Base-by-base conservation (phyloP, 1,140 invertebrate species). In the Zaprionus camerounensis region DNA sequence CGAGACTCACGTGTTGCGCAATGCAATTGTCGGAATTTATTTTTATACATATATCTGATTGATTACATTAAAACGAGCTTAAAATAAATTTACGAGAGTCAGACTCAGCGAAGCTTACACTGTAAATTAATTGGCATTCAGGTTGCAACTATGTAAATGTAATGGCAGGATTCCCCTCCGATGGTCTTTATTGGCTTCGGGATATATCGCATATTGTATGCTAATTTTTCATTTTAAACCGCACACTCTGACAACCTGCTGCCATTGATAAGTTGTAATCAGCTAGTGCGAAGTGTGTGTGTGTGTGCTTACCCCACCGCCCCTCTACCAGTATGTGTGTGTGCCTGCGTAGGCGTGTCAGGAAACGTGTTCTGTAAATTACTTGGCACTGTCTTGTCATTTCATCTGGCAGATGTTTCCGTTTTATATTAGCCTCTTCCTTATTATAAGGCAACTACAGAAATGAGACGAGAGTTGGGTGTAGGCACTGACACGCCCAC, bases 381-480 rank as follows among this genome's bases (percentile, higher is more conserved):
- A 69, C 69, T 76, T 56, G 68, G 31, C 61, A 22, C 55, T 79
- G 76, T 56, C 44, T 58, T 76, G 66, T 73, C 69, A 62, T 74
- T 80, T 80, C 38, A 51, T 62, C 36, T 56, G 22, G 57, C 57
- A 46, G 66, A 59, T 78, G 76, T 57, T 80, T 82, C 63, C 69
- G 62, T 44, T 62, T 81, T 79, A 71, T 79, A 72, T 86, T 69
- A 75, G 56, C 70, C 51, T 36, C 31, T 76, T 17, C n/a, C 64
- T 26, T 59, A 59, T 66, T 70, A 63, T 17, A 70, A 34, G 51
- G 11, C 73, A 74, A 70, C 66, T 69, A 74, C 49, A 56, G 17
- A 51, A 46, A n/a, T n/a, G 15, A n/a, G 56, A 36, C 12, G 38
- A 62, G 38, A 22, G 57, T 34, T 44, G 28, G 55, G 41, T 41